Percentiles rank a stretch among this genome's conserved stretches.
phyloP scores from a whole-genome alignment of 2,113 vertebrate genomes.

The Lamprotornis superbus region DNA sequence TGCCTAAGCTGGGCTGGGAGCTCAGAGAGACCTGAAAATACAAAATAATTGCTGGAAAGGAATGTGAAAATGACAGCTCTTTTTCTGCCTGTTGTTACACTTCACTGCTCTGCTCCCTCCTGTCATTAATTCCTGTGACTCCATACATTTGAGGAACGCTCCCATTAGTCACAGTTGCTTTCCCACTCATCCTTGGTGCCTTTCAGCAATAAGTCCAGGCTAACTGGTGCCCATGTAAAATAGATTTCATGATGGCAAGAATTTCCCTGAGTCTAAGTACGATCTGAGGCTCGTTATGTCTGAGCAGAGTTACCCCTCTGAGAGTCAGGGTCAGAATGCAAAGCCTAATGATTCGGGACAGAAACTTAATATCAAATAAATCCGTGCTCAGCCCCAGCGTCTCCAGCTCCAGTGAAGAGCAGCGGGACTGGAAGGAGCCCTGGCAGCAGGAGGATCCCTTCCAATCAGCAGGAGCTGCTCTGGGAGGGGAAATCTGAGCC shows the following conservation, averaged over 20 bases:
- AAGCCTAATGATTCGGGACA: not conserved
- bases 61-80: conserved; percentile 9
- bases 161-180: conserved; percentile 64
- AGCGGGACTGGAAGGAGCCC: not conserved
- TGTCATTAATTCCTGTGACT: conserved; percentile 51
- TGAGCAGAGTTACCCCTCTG: not conserved
- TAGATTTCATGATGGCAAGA: not conserved
- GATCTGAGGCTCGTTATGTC: not conserved
- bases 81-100: not conserved
- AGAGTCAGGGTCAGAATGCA: not conserved
- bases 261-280: not conserved
- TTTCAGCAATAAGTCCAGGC: not conserved
- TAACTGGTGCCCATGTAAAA: not conserved
- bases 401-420: not conserved
- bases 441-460: not conserved
- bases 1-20: not conserved
- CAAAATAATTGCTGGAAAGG: conserved; percentile 23
- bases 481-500: not conserved
- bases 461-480: not conserved
- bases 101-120: conserved; percentile 4
- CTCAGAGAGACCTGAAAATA: not conserved
- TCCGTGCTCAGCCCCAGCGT: not conserved
- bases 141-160: conserved; percentile 24
- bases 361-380: not conserved
- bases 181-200: conserved; percentile 46